These are phyloP conservation scores for Beris morrisii DNA, from an alignment of 2,888 invertebrate species.

Conservation along the genomic window DNA sequence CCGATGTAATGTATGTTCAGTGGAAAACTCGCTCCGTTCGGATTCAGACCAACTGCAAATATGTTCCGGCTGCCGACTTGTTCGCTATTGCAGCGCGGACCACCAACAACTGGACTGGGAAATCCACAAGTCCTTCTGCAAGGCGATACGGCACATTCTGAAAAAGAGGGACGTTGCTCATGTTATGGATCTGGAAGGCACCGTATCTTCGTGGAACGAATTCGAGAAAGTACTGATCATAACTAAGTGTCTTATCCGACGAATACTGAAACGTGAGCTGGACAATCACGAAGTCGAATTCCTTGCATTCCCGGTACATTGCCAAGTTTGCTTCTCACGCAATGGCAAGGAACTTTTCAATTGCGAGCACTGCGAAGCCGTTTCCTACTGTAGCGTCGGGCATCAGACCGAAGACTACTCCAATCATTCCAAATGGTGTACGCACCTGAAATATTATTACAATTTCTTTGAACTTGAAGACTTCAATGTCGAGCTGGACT, in stretches of 20 bases:
- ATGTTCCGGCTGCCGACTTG: conserved; percentile 65
- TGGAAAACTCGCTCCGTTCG: background rate
- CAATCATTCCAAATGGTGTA: conserved; percentile 44
- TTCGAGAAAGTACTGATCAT: conserved; percentile 43
- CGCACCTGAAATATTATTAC: conserved; percentile 44
- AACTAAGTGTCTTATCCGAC: conserved; percentile 43
- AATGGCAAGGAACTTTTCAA: conserved; percentile 25
- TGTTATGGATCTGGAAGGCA: conserved; percentile 43
- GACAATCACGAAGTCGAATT: conserved; percentile 46
- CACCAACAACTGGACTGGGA: conserved; percentile 71
- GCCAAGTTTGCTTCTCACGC: conserved; percentile 45
- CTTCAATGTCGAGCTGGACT: conserved; percentile 1
- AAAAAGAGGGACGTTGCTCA: conserved; percentile 39
- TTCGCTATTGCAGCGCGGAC: conserved; percentile 65
- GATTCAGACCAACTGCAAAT: conserved; percentile 43
- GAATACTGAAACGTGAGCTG: conserved; percentile 42
- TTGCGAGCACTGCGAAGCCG: conserved; percentile 23
- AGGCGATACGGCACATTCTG: conserved; percentile 49
- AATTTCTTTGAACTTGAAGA: conserved; percentile 43
- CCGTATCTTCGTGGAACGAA: conserved; percentile 36
- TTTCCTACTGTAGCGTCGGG: conserved; percentile 46
- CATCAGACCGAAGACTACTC: conserved; percentile 42
- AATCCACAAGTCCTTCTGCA: conserved; percentile 62
- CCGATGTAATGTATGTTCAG: conserved; percentile 34
- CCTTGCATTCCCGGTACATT: conserved; percentile 46